These are phyloP conservation scores for Sesamia inferens DNA, from an alignment of 2,888 invertebrate species.

Conservation along the genomic window DNA sequence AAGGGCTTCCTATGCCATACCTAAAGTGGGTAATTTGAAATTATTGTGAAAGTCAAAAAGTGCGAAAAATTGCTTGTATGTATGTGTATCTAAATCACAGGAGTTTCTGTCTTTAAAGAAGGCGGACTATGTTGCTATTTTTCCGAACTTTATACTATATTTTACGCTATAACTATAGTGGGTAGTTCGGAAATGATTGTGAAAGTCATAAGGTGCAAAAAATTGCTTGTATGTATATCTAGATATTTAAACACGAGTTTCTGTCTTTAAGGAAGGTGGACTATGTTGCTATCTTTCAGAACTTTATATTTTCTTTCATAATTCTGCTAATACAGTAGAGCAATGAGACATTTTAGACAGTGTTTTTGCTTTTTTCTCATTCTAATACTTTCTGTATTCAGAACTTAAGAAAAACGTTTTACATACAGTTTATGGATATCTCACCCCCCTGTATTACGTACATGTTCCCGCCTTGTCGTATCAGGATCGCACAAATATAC, in stretches of 20 bases:
- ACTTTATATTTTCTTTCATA: neutral
- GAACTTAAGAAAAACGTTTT: slow-evolving; percentile 12
- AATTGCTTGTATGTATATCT: slow-evolving; percentile 4
- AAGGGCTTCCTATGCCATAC: slow-evolving; percentile 20
- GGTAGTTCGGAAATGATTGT: slow-evolving; percentile 39
- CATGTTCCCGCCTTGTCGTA: slow-evolving; percentile 78
- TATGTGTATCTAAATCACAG: neutral
- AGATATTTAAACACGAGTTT: neutral
- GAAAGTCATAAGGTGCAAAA: slow-evolving; percentile 22
- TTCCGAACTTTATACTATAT: too few species aligned
- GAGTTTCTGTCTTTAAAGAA: neutral
- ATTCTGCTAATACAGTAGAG: neutral
- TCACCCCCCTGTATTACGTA: slow-evolving; percentile 73
- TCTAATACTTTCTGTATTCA: slow-evolving; percentile 16
- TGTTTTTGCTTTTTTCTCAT: slow-evolving; percentile 9
- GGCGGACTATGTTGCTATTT: neutral
- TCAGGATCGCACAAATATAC: slow-evolving; percentile 80
- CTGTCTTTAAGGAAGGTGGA: neutral
- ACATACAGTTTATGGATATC: slow-evolving; percentile 66
- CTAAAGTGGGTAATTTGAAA: slow-evolving; percentile 45
- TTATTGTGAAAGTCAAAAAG: slow-evolving; percentile 33
- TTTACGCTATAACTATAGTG: slow-evolving; percentile 35
- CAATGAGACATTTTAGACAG: neutral
- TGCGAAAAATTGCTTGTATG: slow-evolving; percentile 4
- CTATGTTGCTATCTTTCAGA: neutral